phyloP scores from a whole-genome alignment of 2,113 vertebrate genomes.

The Rhea pennata region DNA sequence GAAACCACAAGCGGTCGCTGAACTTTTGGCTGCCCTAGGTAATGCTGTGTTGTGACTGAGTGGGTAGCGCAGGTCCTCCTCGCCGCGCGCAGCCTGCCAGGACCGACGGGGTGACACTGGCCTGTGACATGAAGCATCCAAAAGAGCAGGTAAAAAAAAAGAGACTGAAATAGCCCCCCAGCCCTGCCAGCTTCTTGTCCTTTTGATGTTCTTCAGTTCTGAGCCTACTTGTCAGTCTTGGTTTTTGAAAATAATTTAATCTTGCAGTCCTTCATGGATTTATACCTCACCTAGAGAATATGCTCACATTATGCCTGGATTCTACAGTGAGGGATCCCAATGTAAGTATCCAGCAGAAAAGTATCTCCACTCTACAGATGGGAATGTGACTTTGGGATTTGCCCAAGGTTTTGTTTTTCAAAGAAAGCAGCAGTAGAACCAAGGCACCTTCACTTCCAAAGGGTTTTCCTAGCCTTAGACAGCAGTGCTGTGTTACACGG shows the following conservation, averaged over 20 bases:
- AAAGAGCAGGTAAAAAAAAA: background rate
- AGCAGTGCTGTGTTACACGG: background rate
- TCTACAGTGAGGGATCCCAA: background rate
- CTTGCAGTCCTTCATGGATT: background rate
- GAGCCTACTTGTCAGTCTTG: background rate
- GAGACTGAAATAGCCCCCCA: background rate
- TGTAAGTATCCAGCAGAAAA: background rate
- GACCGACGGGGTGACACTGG: background rate
- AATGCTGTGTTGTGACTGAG: background rate
- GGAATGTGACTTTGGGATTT: background rate
- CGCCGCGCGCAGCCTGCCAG: background rate
- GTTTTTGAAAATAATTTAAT: background rate
- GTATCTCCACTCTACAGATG: background rate
- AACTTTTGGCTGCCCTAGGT: slow-evolving; percentile 45
- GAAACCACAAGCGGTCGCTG: slow-evolving; percentile 56
- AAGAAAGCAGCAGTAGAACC: background rate
- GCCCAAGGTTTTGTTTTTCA: background rate
- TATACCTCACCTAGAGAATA: background rate
- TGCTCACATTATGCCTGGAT: background rate
- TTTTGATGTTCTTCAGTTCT: background rate
- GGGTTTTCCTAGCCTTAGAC: background rate
- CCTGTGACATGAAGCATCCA: background rate
- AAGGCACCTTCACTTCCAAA: background rate
- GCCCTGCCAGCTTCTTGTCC: background rate
- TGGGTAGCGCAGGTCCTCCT: background rate